Evolutionary conservation across 2,888 invertebrate species (phyloP), one percentile per base, ranked within the genome.

Genomic region (Acanthopleura granulata): DNA sequence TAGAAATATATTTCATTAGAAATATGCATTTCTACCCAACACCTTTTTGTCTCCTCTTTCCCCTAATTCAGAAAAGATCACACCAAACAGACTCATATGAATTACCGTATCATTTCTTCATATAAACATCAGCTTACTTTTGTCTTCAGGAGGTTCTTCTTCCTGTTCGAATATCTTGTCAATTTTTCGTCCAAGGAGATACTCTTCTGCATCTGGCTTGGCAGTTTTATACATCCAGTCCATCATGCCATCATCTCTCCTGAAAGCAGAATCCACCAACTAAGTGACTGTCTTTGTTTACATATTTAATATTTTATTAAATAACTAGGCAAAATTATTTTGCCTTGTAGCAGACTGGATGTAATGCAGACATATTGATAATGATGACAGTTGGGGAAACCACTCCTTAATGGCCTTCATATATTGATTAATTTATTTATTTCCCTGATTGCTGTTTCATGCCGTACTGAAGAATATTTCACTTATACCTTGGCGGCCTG

Each of bases 191-290:
- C 87, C 87, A n/a, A 87, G 81, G 0, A 87, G 78, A 73, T 84
- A 87, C 61, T 87, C 87, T 40, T 87, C 85, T 27, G 76, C 73
- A 27, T 86, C 84, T 18, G 85, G 83, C 51, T 85, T 84, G 66
- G 29, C 15, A 70, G 81, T 80, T 73, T 82, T 83, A 79, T 86
- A 86, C 87, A 87, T 87, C 87, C 87, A 87, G 62, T 85, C 82
- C 75, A 87, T 76, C 11, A 79, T 82, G 18, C 73, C 72, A 4
- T 75, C 79, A 49, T 70, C 80, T 78, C 74, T 79, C 80, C 70
- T 80, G 77, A 4, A 27, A 27, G 9, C 16, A 40, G 40, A 40
- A 40, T n/a, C n/a, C n/a, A n/a, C n/a, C n/a, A n/a, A n/a, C n/a
- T n/a, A n/a, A n/a, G n/a, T n/a, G n/a, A n/a, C n/a, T n/a, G n/a